These are phyloP conservation scores for Lepeophtheirus nordmannii DNA, from an alignment of 2,888 invertebrate species.

Conservation along the genomic window DNA sequence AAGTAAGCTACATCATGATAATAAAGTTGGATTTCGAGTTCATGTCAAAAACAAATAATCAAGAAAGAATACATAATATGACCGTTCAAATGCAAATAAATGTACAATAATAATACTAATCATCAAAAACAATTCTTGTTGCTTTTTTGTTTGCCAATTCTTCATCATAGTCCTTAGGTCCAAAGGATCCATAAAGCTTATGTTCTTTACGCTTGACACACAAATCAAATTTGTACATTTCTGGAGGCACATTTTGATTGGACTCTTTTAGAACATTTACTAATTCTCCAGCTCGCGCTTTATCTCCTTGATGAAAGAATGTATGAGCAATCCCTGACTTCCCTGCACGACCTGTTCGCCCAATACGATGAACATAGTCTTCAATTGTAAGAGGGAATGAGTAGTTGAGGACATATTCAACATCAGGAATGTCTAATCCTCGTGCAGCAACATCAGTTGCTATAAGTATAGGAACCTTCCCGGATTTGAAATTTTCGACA, in stretches of 20 bases:
- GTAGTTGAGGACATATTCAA: slow-evolving; percentile 15
- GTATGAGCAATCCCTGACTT: slow-evolving; percentile 14
- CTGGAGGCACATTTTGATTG: slow-evolving; percentile 5
- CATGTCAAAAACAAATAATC: too few relatives aligned
- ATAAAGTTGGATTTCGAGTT: too few relatives aligned
- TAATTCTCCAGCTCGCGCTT: background rate
- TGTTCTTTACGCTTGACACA: slow-evolving; percentile 11
- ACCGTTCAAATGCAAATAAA: too few relatives aligned
- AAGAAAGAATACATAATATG: too few relatives aligned
- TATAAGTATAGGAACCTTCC: slow-evolving; percentile 6
- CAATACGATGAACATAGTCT: slow-evolving; percentile 15
- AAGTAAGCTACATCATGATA: too few relatives aligned
- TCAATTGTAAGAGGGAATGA: slow-evolving; percentile 18
- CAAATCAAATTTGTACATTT: slow-evolving; percentile 12
- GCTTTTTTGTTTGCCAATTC: background rate
- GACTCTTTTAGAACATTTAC: slow-evolving; percentile 12
- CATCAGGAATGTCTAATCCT: slow-evolving; percentile 19
- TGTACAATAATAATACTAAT: background rate
- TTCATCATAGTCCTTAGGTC: slow-evolving; percentile 8
- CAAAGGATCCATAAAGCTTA: slow-evolving; percentile 15
- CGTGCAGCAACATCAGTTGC: slow-evolving; percentile 17
- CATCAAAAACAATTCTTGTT: background rate
- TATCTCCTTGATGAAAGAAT: slow-evolving; percentile 11
- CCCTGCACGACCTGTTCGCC: slow-evolving; percentile 14
- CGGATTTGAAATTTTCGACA: slow-evolving; percentile 6